Evolutionary conservation across 2,113 vertebrate genomes (phyloP).

Genomic region (Gavialis gangeticus): DNA sequence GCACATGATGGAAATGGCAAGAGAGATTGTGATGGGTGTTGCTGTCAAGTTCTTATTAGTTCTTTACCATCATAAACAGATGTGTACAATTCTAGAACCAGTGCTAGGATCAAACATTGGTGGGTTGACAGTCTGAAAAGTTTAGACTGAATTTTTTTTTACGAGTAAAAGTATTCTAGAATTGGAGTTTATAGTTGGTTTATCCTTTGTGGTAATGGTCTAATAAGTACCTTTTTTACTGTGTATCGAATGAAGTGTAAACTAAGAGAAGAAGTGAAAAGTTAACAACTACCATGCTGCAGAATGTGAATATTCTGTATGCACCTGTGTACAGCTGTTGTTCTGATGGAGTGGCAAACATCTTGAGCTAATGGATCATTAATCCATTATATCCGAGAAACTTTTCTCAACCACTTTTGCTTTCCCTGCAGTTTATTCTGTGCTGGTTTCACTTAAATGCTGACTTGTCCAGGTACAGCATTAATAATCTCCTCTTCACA

Average conservation of each 20-base stretch:
- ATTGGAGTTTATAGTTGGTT: background rate
- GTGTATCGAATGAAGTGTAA: background rate
- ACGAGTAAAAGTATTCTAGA: background rate
- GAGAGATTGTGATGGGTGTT: conserved; percentile 21
- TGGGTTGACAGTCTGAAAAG: background rate
- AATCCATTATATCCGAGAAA: background rate
- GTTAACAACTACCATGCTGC: background rate
- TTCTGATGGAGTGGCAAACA: background rate
- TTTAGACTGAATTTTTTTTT: conserved; percentile 36
- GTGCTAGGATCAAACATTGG: conserved; percentile 21
- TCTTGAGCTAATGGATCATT: background rate
- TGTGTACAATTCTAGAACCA: background rate
- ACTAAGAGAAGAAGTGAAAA: background rate
- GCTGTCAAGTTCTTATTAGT: conserved; percentile 21
- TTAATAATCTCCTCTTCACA: background rate
- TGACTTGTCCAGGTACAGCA: background rate
- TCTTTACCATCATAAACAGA: conserved; percentile 10
- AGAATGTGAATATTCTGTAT: background rate
- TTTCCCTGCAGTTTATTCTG: background rate
- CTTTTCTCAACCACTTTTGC: background rate
- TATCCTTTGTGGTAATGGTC: background rate
- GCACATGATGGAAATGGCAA: conserved; percentile 22
- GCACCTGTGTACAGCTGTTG: background rate
- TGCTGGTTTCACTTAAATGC: background rate
- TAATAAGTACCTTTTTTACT: background rate